Base-by-base conservation (phyloP, 2,888 invertebrate genomes). In the Pemphredon lugubris region DNA sequence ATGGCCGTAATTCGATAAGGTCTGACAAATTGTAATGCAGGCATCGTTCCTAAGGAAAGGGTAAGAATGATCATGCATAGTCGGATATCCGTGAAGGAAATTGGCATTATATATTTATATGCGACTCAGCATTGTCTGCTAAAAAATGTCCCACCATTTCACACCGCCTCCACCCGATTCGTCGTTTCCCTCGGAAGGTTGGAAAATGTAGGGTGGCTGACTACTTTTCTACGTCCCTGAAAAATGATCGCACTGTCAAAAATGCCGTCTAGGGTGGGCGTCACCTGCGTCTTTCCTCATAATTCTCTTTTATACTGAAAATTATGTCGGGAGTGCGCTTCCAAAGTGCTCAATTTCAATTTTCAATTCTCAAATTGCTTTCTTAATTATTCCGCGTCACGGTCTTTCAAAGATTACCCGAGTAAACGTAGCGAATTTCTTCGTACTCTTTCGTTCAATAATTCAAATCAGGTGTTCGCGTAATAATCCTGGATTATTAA, bases 231-330 rank as follows among this genome's bases (percentile, higher is more conserved):
- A 11, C 57, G 32, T 30, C 53, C 48, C 37, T 79, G 79, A 79
- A 68, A 79, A 79, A 79, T 80, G 79, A 77, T 70, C 64, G 61
- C 58, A 63, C 63, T 73, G 79, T 79, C 80, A 72, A 77, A 77
- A 73, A 72, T 54, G 65, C 51, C 66, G 66, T 60, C 69, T 60
- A 54, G 55, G 68, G 44, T 32, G 47, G 44, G 47, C 61, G 61
- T 77, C 80, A 79, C 80, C 77, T 79, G 77, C 72, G 72, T 23
- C 74, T 68, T 51, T 7, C 39, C 55, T 65, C 64, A 53, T 72
- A 72, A 79, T 72, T 79, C 61, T 69, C 54, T 37, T 74, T 67
- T 65, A 40, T 48, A 50, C 40, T 40, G 34, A 59, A 47, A 79
- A 79, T 79, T 73, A 69, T 63, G 57, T 21, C 40, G 21, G 14